These are phyloP conservation scores for Agriopis marginaria DNA, from an alignment of 2,888 invertebrate genomes.

Conservation along the genomic window DNA sequence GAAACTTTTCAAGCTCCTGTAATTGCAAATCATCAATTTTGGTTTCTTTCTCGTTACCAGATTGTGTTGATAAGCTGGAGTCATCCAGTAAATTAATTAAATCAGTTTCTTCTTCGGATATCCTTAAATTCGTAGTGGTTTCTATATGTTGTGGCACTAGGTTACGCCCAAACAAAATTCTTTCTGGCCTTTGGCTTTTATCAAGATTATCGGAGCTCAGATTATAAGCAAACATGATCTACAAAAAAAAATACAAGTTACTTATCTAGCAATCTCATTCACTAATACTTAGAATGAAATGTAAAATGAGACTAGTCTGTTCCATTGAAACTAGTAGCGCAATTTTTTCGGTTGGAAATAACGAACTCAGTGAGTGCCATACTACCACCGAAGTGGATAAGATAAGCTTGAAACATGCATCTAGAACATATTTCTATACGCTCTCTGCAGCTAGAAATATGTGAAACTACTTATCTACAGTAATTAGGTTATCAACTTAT, in stretches of 20 bases:
- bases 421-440: too few species aligned
- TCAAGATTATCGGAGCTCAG: not conserved
- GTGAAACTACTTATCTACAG: too few species aligned
- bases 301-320: too few species aligned
- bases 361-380: too few species aligned
- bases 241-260: not conserved
- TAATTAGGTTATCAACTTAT: too few species aligned
- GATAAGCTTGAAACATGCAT: too few species aligned
- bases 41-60: conserved; percentile 15
- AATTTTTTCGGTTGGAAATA: too few species aligned
- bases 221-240: not conserved
- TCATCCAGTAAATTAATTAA: conserved; percentile 33
- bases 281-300: too few species aligned
- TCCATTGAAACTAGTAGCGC: too few species aligned
- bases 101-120: conserved; percentile 4
- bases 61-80: not conserved
- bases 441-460: too few species aligned
- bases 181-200: not conserved
- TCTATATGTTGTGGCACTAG: not conserved
- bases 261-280: not conserved
- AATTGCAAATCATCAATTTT: conserved; percentile 33
- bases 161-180: too few species aligned
- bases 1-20: conserved; percentile 37
- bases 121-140: not conserved
- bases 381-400: too few species aligned